Evolutionary conservation across 2,797 vertebrate genomes (phyloP).

Genomic region (Argyrosomus regius): DNA sequence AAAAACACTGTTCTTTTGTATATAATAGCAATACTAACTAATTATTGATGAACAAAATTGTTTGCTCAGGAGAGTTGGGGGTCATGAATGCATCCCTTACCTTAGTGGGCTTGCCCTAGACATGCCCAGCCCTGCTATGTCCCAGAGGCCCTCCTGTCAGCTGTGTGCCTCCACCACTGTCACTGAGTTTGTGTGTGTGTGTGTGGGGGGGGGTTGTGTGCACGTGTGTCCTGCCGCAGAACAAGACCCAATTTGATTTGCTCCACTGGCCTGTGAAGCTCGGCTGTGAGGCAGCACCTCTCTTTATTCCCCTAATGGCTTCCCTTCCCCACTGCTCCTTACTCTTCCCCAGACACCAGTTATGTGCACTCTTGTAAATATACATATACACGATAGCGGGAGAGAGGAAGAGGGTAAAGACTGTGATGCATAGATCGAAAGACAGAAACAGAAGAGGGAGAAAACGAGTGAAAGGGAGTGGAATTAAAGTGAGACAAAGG

Average conservation of each 20-base stretch:
- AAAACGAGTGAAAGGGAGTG: slow-evolving; percentile 41
- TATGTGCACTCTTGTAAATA: slow-evolving; percentile 97
- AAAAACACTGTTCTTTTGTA: slow-evolving; percentile 2
- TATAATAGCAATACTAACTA: not conserved
- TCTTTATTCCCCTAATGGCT: slow-evolving; percentile 95
- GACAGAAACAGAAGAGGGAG: slow-evolving; percentile 28
- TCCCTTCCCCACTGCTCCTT: slow-evolving; percentile 86
- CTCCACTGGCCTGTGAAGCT: slow-evolving; percentile 98
- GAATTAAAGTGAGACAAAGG: slow-evolving; percentile 63
- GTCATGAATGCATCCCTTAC: slow-evolving; percentile 68
- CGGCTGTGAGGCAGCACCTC: slow-evolving; percentile 92
- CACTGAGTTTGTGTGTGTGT: slow-evolving; percentile 53
- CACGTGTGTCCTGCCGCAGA: slow-evolving; percentile 70
- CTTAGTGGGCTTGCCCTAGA: slow-evolving; percentile 60
- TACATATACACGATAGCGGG: slow-evolving; percentile 88
- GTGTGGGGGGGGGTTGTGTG: slow-evolving; percentile 29
- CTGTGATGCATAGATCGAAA: slow-evolving; percentile 45
- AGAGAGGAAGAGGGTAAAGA: slow-evolving; percentile 38
- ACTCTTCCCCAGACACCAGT: slow-evolving; percentile 91
- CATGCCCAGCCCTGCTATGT: slow-evolving; percentile 78
- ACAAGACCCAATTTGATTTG: slow-evolving; percentile 99
- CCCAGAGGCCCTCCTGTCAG: slow-evolving; percentile 75
- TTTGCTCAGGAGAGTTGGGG: slow-evolving; percentile 63
- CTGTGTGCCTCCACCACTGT: slow-evolving; percentile 65
- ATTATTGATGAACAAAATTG: slow-evolving; percentile 13